A percentile compares a stretch with the other conserved stretches of the same genome.
phyloP scores from a whole-genome alignment of 2,797 vertebrate species.

The Sitta carolinensis region DNA sequence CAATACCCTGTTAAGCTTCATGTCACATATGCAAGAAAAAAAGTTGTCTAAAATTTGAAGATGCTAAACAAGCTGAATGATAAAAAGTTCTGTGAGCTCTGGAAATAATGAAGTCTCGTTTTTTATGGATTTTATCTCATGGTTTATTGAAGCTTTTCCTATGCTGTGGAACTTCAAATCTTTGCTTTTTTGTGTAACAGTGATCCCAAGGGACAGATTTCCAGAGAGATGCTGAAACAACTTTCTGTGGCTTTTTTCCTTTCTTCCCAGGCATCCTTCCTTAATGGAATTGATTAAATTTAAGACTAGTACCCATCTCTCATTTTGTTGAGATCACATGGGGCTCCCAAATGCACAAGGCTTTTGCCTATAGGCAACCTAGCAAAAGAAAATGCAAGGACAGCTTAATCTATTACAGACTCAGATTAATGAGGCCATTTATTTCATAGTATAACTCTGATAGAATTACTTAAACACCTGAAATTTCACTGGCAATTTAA shows the following conservation, averaged over 20 bases:
- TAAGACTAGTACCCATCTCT: not conserved
- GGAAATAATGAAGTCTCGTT: not conserved
- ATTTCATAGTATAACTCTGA: not conserved
- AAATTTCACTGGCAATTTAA: constrained; percentile 24
- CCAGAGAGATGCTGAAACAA: not conserved
- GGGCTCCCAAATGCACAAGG: not conserved
- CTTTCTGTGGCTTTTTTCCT: not conserved
- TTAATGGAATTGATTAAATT: not conserved
- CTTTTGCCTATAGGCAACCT: not conserved
- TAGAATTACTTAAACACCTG: constrained; percentile 6
- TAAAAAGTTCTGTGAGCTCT: not conserved
- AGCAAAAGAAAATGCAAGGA: constrained; percentile 11
- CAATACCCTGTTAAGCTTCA: not conserved
- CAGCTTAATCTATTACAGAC: not conserved
- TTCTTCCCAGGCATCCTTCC: not conserved
- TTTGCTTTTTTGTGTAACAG: not conserved
- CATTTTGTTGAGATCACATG: not conserved
- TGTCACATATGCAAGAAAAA: not conserved
- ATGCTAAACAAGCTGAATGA: constrained; percentile 31
- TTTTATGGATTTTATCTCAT: constrained; percentile 28
- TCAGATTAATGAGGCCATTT: constrained; percentile 24
- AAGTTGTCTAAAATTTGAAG: constrained; percentile 4
- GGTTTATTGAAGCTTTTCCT: constrained; percentile 18
- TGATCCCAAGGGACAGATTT: not conserved
- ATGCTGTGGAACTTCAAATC: not conserved